Percentiles rank a stretch among this genome's conserved stretches.
phyloP scores from a whole-genome alignment of 2,797 vertebrate species.

The Betta splendens region DNA sequence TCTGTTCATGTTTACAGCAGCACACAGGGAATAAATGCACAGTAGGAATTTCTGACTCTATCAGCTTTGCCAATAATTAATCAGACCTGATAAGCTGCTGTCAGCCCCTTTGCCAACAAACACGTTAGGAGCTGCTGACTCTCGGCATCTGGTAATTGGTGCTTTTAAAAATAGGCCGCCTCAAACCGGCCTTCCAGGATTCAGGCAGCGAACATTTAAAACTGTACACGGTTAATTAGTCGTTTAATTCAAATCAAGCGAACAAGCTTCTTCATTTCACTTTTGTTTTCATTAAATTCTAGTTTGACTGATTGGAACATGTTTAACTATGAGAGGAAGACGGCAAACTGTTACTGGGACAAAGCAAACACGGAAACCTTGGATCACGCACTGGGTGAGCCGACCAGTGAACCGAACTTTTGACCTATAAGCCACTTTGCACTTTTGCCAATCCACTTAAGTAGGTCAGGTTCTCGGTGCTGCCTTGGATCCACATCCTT shows the following conservation, averaged over 20 bases:
- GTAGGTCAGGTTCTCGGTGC: slow-evolving; percentile 30
- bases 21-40: background rate
- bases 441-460: slow-evolving; percentile 34
- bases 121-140: slow-evolving; percentile 33
- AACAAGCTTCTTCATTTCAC: slow-evolving; percentile 1
- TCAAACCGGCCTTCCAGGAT: slow-evolving; percentile 25
- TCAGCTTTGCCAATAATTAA: slow-evolving; percentile 20
- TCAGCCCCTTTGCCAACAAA: slow-evolving; percentile 25
- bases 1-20: background rate
- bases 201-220: background rate
- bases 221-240: background rate
- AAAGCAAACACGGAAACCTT: background rate
- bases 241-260: slow-evolving; percentile 2
- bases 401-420: slow-evolving; percentile 11
- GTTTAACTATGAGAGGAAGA: background rate
- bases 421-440: slow-evolving; percentile 5
- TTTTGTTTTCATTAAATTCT: background rate
- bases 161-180: slow-evolving; percentile 39
- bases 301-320: background rate
- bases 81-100: slow-evolving; percentile 40
- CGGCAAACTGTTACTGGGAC: background rate
- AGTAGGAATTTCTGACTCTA: slow-evolving; percentile 14
- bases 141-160: slow-evolving; percentile 26
- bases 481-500: slow-evolving; percentile 32
- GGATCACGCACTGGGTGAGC: slow-evolving; percentile 7